A percentile compares a stretch with the other conserved stretches of the same genome.
Conservation (phyloP, 2,113 vertebrate genomes). For the Cyprinus carpio region DNA sequence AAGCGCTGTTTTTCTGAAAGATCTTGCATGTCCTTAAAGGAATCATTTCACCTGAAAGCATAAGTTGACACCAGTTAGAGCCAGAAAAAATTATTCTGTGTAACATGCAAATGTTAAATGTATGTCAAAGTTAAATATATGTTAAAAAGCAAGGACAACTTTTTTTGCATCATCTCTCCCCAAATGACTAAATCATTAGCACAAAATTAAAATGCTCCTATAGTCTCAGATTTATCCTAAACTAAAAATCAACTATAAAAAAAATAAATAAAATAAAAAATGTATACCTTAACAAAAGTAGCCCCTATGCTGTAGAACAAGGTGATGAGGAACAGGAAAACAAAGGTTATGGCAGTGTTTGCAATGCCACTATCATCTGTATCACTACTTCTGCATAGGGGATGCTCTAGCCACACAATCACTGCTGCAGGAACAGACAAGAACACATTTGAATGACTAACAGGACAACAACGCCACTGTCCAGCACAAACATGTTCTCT, state of each 20-base stretch:
- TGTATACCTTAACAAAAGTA: conserved; percentile 81
- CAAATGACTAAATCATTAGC: neutral
- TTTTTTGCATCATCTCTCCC: neutral
- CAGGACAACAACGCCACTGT: neutral
- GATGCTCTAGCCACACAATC: conserved; percentile 13
- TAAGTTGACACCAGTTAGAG: conserved; percentile 31
- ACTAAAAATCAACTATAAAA: neutral
- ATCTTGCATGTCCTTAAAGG: neutral
- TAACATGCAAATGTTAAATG: neutral
- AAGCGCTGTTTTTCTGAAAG: neutral
- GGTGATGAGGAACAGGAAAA: conserved; percentile 86
- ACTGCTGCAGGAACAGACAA: conserved; percentile 36
- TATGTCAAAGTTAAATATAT: neutral
- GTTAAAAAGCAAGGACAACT: neutral
- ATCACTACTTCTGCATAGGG: neutral
- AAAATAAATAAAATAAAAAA: neutral
- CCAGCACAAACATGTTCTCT: neutral
- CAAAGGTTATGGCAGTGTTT: conserved; percentile 79
- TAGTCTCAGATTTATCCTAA: neutral
- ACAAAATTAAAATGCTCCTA: neutral
- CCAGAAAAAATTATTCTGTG: neutral
- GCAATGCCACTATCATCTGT: conserved; percentile 71
- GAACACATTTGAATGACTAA: neutral
- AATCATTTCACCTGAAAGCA: conserved; percentile 71
- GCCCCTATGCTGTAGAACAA: conserved; percentile 83